These are phyloP conservation scores for Cyclina sinensis DNA, from an alignment of 1,140 invertebrate species.

Conservation along the genomic window DNA sequence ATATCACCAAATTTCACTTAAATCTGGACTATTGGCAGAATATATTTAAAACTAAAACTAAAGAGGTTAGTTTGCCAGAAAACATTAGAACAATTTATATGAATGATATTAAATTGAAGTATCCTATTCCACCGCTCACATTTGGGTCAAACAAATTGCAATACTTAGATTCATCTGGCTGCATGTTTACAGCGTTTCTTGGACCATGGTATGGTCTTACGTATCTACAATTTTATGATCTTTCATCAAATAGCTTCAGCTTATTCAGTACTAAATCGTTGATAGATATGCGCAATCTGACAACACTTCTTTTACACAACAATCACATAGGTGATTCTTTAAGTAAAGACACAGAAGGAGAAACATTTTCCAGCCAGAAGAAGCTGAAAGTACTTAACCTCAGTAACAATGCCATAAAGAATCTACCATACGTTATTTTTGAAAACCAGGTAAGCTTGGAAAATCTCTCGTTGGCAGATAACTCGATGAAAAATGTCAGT, in stretches of 20 bases:
- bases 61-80: neutral
- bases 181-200: neutral
- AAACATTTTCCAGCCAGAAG: slow-evolving; percentile 31
- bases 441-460: neutral
- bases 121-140: neutral
- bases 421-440: slow-evolving; percentile 31
- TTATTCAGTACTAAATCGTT: neutral
- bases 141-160: slow-evolving; percentile 22
- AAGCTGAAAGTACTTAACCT: slow-evolving; percentile 14
- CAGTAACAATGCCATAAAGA: slow-evolving; percentile 12
- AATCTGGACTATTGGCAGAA: too few species aligned
- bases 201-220: slow-evolving; percentile 13
- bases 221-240: neutral
- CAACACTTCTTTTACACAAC: neutral
- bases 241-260: neutral
- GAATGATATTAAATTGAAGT: slow-evolving; percentile 34
- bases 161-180: slow-evolving; percentile 14
- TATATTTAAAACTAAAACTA: too few species aligned
- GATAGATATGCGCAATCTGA: slow-evolving; percentile 9
- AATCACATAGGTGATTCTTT: slow-evolving; percentile 30
- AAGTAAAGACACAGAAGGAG: neutral
- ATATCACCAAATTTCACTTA: too few species aligned
- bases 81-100: slow-evolving; percentile 20
- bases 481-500: slow-evolving; percentile 18
- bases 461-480: neutral